Evolutionary conservation across 1,140 invertebrate genomes (phyloP).

Genomic region (Archivesica marissinica): DNA sequence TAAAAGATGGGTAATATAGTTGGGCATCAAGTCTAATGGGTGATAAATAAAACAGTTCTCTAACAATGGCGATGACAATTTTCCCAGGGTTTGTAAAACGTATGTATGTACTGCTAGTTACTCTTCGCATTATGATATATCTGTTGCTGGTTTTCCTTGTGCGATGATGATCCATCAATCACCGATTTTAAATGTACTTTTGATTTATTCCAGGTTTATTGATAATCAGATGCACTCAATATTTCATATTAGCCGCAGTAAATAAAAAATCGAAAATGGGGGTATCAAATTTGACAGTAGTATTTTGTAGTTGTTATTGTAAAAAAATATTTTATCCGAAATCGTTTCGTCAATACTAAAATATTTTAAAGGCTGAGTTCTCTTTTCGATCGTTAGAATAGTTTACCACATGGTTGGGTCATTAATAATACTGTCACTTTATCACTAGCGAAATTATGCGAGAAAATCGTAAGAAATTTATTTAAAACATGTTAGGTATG

Average conservation of each 20-base stretch:
- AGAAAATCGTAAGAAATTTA: constrained; percentile 24
- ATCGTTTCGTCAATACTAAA: too few relatives aligned
- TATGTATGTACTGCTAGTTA: not conserved
- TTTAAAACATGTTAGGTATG: not conserved
- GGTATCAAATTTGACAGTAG: not conserved
- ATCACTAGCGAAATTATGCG: not conserved
- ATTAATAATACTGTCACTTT: not conserved
- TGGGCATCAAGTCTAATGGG: constrained; percentile 13
- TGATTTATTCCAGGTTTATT: constrained; percentile 6
- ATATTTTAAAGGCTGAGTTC: not conserved
- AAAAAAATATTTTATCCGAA: not conserved
- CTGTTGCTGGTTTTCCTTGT: constrained; percentile 7
- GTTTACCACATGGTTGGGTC: not conserved
- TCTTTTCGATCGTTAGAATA: not conserved
- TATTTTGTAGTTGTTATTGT: not conserved
- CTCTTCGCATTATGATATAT: constrained; percentile 14
- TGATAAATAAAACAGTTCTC: constrained; percentile 11
- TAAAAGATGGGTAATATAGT: not conserved
- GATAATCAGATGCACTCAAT: constrained; percentile 13
- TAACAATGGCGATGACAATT: constrained; percentile 30
- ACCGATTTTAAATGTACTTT: constrained; percentile 1
- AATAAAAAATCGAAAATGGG: not conserved
- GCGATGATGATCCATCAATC: constrained; percentile 1
- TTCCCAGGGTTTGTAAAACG: constrained; percentile 35
- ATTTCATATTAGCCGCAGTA: not conserved